Evolutionary conservation across 2,888 invertebrate genomes (phyloP).

Genomic region (Phaonia tiefii): DNA sequence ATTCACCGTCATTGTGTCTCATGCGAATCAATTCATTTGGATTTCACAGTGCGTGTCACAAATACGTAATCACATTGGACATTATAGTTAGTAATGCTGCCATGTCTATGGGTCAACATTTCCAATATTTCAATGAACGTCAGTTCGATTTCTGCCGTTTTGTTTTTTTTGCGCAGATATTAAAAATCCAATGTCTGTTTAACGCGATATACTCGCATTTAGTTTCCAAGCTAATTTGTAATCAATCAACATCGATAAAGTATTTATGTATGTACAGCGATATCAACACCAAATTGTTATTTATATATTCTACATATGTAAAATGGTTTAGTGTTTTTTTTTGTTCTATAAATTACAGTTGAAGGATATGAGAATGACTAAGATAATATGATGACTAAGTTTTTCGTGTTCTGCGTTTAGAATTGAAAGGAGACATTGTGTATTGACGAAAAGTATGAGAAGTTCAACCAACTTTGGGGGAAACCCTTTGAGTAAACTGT

Average conservation of each 20-base stretch:
- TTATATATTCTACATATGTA: not conserved
- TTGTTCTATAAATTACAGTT: not conserved
- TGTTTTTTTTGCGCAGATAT: not conserved
- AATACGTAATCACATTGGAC: constrained; percentile 52
- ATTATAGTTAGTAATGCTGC: not conserved
- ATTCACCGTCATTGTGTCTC: not conserved
- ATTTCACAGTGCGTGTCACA: constrained; percentile 49
- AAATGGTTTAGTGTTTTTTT: not conserved
- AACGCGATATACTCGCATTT: constrained; percentile 9
- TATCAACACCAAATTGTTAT: constrained; percentile 8
- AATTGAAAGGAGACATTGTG: too few relatives aligned
- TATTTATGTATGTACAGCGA: not conserved
- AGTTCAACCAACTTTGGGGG: too few relatives aligned
- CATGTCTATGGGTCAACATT: not conserved
- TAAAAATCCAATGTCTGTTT: not conserved
- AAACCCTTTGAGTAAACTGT: too few relatives aligned
- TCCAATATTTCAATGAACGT: constrained; percentile 7
- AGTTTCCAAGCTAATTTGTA: constrained; percentile 34
- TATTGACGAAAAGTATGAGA: too few relatives aligned
- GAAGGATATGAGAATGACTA: constrained; percentile 22
- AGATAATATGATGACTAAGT: not conserved
- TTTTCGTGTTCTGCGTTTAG: not conserved
- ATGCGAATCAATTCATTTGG: not conserved
- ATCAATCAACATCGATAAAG: constrained; percentile 52
- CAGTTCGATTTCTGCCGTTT: not conserved